Conservation (phyloP, 2,888 invertebrate species). For the Ligdia adustata region DNA sequence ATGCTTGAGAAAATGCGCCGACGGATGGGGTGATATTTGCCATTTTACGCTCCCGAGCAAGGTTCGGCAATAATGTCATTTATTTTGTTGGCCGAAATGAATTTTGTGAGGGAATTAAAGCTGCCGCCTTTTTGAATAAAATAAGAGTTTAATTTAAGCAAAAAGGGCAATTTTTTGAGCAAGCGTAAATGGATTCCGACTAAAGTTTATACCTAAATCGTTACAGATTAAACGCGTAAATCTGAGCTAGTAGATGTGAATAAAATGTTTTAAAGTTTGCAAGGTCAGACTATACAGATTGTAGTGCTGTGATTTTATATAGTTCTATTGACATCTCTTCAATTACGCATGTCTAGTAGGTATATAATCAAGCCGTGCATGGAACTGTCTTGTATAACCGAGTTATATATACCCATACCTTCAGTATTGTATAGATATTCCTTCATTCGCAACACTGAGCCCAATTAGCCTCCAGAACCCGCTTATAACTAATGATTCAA, state of each 20-base stretch:
- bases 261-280: too few relatives aligned
- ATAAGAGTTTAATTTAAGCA: conserved; percentile 2
- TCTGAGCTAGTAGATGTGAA: too few relatives aligned
- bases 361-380: too few relatives aligned
- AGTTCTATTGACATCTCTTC: too few relatives aligned
- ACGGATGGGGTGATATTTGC: conserved; percentile 40
- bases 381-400: too few relatives aligned
- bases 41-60: conserved; percentile 34
- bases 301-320: too few relatives aligned
- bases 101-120: conserved; percentile 19
- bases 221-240: too few relatives aligned
- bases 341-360: too few relatives aligned
- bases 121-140: conserved; percentile 3
- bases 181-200: background rate
- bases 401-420: conserved; percentile 11
- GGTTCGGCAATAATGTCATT: conserved; percentile 31
- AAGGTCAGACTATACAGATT: too few relatives aligned
- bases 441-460: conserved; percentile 43
- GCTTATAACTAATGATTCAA: conserved; percentile 73
- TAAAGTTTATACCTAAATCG: background rate
- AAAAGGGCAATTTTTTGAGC: background rate
- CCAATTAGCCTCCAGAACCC: conserved; percentile 71
- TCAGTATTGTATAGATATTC: conserved; percentile 32
- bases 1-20: conserved; percentile 53
- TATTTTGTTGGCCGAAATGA: conserved; percentile 25